These are phyloP conservation scores for Eutrigla gurnardus DNA, from an alignment of 2,797 vertebrate genomes.

Conservation along the genomic window DNA sequence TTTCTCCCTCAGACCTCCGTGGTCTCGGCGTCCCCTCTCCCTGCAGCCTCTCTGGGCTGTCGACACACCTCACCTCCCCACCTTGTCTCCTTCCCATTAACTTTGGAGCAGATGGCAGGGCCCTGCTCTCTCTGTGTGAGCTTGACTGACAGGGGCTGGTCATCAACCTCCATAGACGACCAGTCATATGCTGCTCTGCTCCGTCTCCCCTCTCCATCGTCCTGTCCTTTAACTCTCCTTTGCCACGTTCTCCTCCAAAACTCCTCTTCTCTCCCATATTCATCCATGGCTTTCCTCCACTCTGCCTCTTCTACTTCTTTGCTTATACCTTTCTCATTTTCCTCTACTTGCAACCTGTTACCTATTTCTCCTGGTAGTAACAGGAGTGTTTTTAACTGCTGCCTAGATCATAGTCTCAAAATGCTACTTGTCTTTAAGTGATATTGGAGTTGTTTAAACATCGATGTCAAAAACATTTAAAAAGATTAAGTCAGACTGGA, in stretches of 20 bases:
- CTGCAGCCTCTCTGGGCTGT: conserved; percentile 63
- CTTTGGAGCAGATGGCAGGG: conserved; percentile 95
- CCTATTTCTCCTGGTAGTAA: background rate
- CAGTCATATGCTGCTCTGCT: conserved; percentile 86
- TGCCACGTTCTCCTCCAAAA: conserved; percentile 51
- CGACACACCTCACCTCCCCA: conserved; percentile 77
- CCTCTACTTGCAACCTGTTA: background rate
- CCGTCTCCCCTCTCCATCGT: conserved; percentile 81
- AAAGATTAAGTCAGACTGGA: too few relatives aligned
- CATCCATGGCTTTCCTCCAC: background rate
- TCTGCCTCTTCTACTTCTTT: background rate
- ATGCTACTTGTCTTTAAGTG: too few relatives aligned
- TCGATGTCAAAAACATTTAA: conserved; percentile 3
- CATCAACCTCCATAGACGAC: conserved; percentile 91
- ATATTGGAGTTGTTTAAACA: too few relatives aligned
- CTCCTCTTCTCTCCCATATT: conserved; percentile 33
- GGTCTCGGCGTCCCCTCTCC: conserved; percentile 46
- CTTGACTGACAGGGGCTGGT: conserved; percentile 95
- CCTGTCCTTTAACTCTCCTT: conserved; percentile 86
- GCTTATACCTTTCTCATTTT: background rate
- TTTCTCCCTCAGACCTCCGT: conserved; percentile 43
- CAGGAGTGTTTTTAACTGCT: background rate
- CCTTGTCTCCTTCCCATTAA: conserved; percentile 90
- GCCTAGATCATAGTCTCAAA: too few relatives aligned
- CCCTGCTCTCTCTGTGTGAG: conserved; percentile 93